phyloP scores from a whole-genome alignment of 1,140 invertebrate species.

The Cotesia glomerata region DNA sequence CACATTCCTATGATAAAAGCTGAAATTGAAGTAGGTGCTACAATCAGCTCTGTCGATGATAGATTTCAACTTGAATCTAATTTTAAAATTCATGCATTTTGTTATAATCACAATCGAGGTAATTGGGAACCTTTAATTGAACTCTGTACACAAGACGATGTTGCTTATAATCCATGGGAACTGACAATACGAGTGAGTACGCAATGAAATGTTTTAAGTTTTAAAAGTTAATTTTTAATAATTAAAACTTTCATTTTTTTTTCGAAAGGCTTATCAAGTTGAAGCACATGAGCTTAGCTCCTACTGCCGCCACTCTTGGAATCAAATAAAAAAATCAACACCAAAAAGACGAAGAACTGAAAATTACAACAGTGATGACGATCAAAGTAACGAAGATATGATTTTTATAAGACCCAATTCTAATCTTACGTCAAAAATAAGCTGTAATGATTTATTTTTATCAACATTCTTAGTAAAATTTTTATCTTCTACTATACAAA shows the following conservation, averaged over 20 bases:
- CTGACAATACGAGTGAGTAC: constrained; percentile 69
- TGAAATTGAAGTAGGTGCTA: constrained; percentile 43
- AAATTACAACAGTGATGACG: constrained; percentile 40
- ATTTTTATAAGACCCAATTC: constrained; percentile 54
- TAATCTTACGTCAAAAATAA: constrained; percentile 41
- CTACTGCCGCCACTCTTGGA: constrained; percentile 44
- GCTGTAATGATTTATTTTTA: constrained; percentile 36
- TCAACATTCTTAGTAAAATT: not conserved
- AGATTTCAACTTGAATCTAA: constrained; percentile 50
- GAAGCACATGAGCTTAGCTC: constrained; percentile 72
- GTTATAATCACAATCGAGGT: constrained; percentile 75
- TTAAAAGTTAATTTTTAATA: not conserved
- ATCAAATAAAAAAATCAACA: constrained; percentile 38
- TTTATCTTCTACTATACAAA: not conserved
- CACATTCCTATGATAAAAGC: constrained; percentile 50
- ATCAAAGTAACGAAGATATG: constrained; percentile 57
- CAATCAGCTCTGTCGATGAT: constrained; percentile 49
- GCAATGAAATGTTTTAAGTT: not conserved
- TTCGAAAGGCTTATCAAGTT: constrained; percentile 62
- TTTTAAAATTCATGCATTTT: constrained; percentile 73
- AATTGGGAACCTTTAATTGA: constrained; percentile 84
- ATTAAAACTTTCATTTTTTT: constrained; percentile 6
- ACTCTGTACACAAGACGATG: constrained; percentile 72
- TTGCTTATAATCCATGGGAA: constrained; percentile 76
- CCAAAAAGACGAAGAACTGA: constrained; percentile 42